phyloP scores from a whole-genome alignment of 2,113 vertebrate species.

The Jaculus jaculus region DNA sequence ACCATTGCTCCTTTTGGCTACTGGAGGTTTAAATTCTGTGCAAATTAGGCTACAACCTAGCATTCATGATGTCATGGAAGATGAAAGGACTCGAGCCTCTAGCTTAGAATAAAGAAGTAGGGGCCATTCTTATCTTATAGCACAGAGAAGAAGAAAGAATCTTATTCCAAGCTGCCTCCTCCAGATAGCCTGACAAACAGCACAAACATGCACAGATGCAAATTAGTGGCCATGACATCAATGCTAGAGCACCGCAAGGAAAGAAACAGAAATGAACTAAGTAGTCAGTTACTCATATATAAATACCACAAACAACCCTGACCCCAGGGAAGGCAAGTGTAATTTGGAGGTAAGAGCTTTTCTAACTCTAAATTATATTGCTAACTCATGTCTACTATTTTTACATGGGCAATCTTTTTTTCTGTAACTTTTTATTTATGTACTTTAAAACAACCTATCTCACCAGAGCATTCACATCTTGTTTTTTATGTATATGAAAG shows the following conservation, averaged over 20 bases:
- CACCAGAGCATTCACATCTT: neutral
- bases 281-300: neutral
- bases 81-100: neutral
- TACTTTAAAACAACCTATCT: neutral
- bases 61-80: neutral
- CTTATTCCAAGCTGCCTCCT: neutral
- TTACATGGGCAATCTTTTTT: neutral
- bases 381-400: neutral
- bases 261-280: slow-evolving; percentile 6
- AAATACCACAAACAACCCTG: neutral
- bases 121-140: neutral
- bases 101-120: slow-evolving; percentile 9
- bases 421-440: neutral
- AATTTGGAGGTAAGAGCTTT: neutral
- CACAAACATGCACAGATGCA: neutral
- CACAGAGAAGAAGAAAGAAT: neutral
- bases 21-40: neutral
- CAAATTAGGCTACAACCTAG: neutral
- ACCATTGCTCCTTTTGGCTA: neutral
- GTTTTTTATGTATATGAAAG: neutral
- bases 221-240: neutral
- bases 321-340: neutral
- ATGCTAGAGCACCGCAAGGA: neutral
- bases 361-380: slow-evolving; percentile 16
- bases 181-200: neutral